Base-by-base conservation (phyloP, 1,140 invertebrate genomes). In the Drosophila orena region DNA sequence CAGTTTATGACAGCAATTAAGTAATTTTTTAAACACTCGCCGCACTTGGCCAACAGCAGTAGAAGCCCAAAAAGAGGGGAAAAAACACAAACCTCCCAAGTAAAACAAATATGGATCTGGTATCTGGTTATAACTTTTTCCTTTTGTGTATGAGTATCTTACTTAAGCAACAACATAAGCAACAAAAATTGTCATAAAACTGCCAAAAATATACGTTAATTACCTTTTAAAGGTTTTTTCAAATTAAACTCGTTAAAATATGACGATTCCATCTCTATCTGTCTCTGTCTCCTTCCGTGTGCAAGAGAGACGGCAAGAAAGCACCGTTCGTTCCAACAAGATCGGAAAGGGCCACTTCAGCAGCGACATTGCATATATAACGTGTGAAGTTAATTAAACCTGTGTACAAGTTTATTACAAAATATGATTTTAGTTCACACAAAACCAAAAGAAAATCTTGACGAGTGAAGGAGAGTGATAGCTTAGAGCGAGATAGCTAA, bases 191-290 rank as follows among this genome's bases (percentile, higher is more conserved):
- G 80, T 78, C 79, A 89, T 89, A 89, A 89, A 89, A 90, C 77
- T 89, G 84, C 79, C 84, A 89, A 89, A 89, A 89, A 89, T 89
- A 89, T 83, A 89, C 84, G 79, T 89, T 89, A 89, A 89, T 89
- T 89, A 89, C 84, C 84, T 80, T 70, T 89, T 89, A 89, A 89
- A 89, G 84, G 84, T 89, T 89, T 89, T 89, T 89, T 89, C 84
- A 89, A 88, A 88, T 90, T 89, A 89, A 89, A 89, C 79, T 89
- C 84, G 84, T 89, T 90, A 89, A 89, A 89, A 84, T 84, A 89
- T 80, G 71, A 84, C 59, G 49, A 34, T 34, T 62, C 55, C 49
- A 17, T 2, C 49, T 20, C 6, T 34, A 7, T 8, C 47, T 30
- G 34, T 24, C 17, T 11, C 35, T 61, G 40, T 24, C 17, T 11